Conservation (phyloP, 1,140 invertebrate species). For the Agrilus planipennis region DNA sequence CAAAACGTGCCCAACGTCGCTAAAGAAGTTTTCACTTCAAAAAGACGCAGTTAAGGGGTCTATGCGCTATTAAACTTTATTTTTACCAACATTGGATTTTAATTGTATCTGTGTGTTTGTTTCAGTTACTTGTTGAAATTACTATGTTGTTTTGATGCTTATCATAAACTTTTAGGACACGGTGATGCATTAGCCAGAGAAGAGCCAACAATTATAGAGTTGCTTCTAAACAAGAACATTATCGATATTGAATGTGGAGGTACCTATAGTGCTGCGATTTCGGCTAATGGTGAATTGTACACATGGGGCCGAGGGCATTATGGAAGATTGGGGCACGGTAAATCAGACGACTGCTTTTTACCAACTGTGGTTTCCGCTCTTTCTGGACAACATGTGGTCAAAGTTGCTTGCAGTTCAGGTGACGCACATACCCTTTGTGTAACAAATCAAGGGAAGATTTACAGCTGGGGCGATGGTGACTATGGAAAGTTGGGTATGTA, state of each 20-base stretch:
- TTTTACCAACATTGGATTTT: neutral
- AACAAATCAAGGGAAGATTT: constrained; percentile 67
- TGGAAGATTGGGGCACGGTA: constrained; percentile 74
- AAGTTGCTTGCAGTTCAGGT: constrained; percentile 73
- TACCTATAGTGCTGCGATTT: constrained; percentile 69
- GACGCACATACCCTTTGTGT: constrained; percentile 81
- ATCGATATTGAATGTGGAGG: constrained; percentile 59
- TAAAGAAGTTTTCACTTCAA: no score
- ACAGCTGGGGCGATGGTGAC: constrained; percentile 84
- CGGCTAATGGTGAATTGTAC: constrained; percentile 58
- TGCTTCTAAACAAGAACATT: constrained; percentile 52
- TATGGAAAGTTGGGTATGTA: constrained; percentile 55
- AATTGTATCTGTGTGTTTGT: neutral
- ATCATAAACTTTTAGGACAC: constrained; percentile 39
- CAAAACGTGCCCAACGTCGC: no score
- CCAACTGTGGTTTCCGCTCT: constrained; percentile 59
- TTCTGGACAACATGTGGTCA: constrained; percentile 55
- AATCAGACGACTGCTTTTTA: constrained; percentile 52
- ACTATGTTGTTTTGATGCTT: neutral
- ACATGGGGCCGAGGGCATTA: constrained; percentile 80
- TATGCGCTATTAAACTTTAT: neutral
- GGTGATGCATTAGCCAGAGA: constrained; percentile 60
- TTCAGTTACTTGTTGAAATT: neutral
- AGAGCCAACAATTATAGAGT: constrained; percentile 58
- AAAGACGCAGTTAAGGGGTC: no score